Evolutionary conservation across 2,888 invertebrate species (phyloP).

Genomic region (Hyles lineata): DNA sequence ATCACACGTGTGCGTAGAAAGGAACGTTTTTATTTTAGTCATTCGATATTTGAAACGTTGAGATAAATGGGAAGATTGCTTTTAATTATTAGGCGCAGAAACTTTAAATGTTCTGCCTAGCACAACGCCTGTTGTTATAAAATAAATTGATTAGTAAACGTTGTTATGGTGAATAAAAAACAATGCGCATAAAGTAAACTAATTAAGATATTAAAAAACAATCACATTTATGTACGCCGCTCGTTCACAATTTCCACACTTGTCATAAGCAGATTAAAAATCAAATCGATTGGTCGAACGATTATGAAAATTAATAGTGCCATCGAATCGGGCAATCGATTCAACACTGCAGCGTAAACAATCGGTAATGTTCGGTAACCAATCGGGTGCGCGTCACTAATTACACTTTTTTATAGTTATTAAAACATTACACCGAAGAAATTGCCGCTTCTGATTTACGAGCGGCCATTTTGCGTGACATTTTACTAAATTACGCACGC

Average conservation of each 20-base stretch:
- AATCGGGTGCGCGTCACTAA: constrained; percentile 64
- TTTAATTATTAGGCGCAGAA: constrained; percentile 6
- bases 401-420: constrained; percentile 76
- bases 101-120: not conserved
- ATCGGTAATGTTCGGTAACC: constrained; percentile 61
- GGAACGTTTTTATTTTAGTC: constrained; percentile 7
- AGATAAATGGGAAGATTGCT: constrained; percentile 5
- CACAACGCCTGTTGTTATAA: not conserved
- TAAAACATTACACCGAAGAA: constrained; percentile 72
- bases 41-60: constrained; percentile 18
- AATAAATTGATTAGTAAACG: not conserved
- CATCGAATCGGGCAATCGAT: constrained; percentile 36
- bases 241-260: constrained; percentile 24
- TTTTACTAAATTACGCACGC: constrained; percentile 70
- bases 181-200: not conserved
- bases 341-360: constrained; percentile 67
- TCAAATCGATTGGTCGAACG: constrained; percentile 46
- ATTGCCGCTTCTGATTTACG: constrained; percentile 79
- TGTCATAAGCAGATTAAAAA: constrained; percentile 29
- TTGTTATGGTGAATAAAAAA: not conserved
- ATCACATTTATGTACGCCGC: constrained; percentile 17
- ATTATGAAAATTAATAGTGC: constrained; percentile 30
- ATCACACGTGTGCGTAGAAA: constrained; percentile 42
- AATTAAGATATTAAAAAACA: constrained; percentile 25
- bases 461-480: constrained; percentile 76